These are phyloP conservation scores for Chloroclystis v-ata DNA, from an alignment of 2,888 invertebrate species.

Conservation along the genomic window DNA sequence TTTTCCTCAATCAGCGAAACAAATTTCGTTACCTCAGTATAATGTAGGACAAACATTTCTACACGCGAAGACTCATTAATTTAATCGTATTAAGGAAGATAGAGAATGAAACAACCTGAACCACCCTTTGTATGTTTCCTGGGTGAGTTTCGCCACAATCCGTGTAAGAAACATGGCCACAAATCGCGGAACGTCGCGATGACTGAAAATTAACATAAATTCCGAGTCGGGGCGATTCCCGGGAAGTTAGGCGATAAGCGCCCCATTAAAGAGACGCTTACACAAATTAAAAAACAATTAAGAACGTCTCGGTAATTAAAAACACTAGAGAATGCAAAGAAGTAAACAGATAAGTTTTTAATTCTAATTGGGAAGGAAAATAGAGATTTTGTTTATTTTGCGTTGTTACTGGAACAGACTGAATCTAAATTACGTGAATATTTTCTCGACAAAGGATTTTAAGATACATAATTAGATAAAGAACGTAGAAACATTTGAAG, in stretches of 20 bases:
- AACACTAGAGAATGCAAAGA: conserved; percentile 27
- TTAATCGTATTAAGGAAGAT: background rate
- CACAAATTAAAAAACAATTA: conserved; percentile 38
- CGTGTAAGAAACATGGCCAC: conserved; percentile 7
- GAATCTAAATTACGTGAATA: too few species aligned
- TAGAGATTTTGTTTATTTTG: conserved; percentile 8
- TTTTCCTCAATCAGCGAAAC: too few species aligned
- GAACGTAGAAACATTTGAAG: too few species aligned
- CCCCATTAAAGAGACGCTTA: conserved; percentile 36
- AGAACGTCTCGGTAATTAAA: conserved; percentile 38
- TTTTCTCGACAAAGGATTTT: too few species aligned
- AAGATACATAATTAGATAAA: too few species aligned
- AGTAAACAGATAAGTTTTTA: conserved; percentile 18
- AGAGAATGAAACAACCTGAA: background rate
- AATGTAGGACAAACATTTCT: too few species aligned
- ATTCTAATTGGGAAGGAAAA: conserved; percentile 12
- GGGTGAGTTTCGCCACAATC: background rate
- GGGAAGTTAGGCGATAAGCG: conserved; percentile 33
- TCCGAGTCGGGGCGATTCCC: conserved; percentile 27
- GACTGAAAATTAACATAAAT: conserved; percentile 33
- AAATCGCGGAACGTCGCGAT: conserved; percentile 25
- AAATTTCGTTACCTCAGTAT: too few species aligned
- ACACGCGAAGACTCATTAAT: too few species aligned
- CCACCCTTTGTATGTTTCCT: background rate
- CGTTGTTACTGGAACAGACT: conserved; percentile 2